A percentile compares a stretch with the other conserved stretches of the same genome.
Conservation (phyloP, 2,113 vertebrate species). For the Salvelinus sp. region DNA sequence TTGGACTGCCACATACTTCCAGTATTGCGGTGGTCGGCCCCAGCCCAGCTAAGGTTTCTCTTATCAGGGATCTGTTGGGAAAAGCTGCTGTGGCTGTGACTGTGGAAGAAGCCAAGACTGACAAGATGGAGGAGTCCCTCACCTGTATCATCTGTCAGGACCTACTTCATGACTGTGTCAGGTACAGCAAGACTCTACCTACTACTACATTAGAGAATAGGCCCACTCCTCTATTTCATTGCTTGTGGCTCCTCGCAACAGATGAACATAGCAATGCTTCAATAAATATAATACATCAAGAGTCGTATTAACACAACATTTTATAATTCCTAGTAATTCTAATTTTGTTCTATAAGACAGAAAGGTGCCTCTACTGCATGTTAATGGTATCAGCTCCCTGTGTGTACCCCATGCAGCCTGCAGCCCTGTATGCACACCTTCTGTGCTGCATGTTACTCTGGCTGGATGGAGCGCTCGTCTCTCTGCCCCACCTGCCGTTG, state of each 20-base stretch:
- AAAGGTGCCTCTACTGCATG: background rate
- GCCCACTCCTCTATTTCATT: background rate
- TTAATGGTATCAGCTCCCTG: background rate
- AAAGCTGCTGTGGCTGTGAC: slow-evolving; percentile 55
- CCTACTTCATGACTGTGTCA: slow-evolving; percentile 90
- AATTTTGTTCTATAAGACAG: too few relatives aligned
- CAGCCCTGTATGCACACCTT: slow-evolving; percentile 98
- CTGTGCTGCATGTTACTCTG: slow-evolving; percentile 93
- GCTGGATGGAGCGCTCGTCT: slow-evolving; percentile 96
- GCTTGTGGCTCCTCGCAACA: too few relatives aligned
- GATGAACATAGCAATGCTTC: too few relatives aligned
- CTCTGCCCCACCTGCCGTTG: slow-evolving; percentile 95
- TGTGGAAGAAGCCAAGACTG: slow-evolving; percentile 75
- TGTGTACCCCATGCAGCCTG: slow-evolving; percentile 70
- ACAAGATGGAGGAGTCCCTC: slow-evolving; percentile 95
- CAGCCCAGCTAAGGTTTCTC: slow-evolving; percentile 12
- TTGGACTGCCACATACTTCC: slow-evolving; percentile 24
- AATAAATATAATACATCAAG: too few relatives aligned
- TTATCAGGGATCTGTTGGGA: background rate
- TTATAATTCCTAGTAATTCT: too few relatives aligned
- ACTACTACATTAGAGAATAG: background rate
- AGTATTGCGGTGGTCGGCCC: slow-evolving; percentile 2
- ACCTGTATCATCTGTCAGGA: slow-evolving; percentile 97
- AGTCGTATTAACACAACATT: too few relatives aligned
- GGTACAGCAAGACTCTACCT: slow-evolving; percentile 65